A percentile compares a stretch with the other conserved stretches of the same genome.
phyloP scores from a whole-genome alignment of 37 sponge, comb jelly and placozoan genomes.

The Diacarnus erythraeanus region DNA sequence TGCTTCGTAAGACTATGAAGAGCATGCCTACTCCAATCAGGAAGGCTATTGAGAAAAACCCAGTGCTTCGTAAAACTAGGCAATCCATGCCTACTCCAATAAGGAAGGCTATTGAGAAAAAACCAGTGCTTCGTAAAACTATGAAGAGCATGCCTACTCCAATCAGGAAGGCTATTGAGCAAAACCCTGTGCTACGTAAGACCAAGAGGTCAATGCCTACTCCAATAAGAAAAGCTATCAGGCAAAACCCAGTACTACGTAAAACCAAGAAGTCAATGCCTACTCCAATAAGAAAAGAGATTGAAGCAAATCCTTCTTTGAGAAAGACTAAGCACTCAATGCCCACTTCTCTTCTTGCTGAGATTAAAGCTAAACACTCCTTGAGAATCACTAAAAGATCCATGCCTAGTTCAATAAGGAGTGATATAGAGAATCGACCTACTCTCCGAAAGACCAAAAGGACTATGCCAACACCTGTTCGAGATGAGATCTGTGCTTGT shows the following conservation, averaged over 20 bases:
- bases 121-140: constrained; percentile 12
- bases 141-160: constrained; percentile 41
- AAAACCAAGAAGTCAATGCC: constrained; percentile 43
- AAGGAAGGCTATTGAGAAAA: constrained; percentile 43
- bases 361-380: constrained; percentile 37
- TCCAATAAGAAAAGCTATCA: constrained; percentile 54
- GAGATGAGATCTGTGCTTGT: constrained; percentile 25
- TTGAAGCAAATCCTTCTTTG: constrained; percentile 20
- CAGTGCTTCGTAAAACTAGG: constrained; percentile 19
- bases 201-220: constrained; percentile 52
- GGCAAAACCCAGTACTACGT: constrained; percentile 16
- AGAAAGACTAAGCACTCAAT: constrained; percentile 49
- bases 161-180: constrained; percentile 53
- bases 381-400: constrained; percentile 44
- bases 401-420: constrained; percentile 64
- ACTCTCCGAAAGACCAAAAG: constrained; percentile 48
- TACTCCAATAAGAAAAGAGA: constrained; percentile 68
- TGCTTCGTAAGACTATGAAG: constrained; percentile 35
- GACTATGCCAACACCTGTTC: constrained; percentile 49
- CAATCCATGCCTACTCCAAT: constrained; percentile 44
- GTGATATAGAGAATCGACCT: constrained; percentile 37
- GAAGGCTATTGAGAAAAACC: constrained; percentile 35
- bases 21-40: constrained; percentile 60
- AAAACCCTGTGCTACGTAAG: constrained; percentile 22
- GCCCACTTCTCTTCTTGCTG: constrained; percentile 70